Evolutionary conservation across 2,797 vertebrate genomes (phyloP).

Genomic region (Neomorphus geoffroyi): DNA sequence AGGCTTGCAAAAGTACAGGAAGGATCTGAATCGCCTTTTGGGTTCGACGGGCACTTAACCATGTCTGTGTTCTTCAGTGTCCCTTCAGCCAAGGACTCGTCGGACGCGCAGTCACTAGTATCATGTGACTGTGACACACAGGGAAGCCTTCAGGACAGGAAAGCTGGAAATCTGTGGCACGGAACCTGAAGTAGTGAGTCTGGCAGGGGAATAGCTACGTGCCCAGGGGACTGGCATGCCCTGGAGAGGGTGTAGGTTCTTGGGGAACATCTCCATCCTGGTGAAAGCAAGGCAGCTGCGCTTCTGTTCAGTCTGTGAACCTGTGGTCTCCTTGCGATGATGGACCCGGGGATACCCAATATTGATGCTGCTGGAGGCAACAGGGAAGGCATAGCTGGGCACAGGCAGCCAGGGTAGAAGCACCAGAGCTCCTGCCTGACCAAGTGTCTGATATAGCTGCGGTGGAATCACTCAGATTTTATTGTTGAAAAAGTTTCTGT

Average conservation of each 20-base stretch:
- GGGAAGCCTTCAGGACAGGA: neutral
- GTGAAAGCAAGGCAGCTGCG: neutral
- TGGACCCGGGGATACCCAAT: neutral
- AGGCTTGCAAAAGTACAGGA: neutral
- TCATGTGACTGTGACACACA: accelerated
- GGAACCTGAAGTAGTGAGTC: neutral
- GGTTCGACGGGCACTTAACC: neutral
- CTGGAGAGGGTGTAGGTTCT: neutral
- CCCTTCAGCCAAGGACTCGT: neutral
- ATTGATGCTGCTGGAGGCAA: neutral
- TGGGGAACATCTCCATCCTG: neutral
- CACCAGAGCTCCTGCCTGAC: neutral
- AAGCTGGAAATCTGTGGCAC: neutral
- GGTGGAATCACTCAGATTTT: neutral
- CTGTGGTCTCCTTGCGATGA: neutral
- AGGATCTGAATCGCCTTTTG: neutral
- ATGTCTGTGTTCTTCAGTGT: neutral
- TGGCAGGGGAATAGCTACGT: neutral
- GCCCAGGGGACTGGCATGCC: neutral
- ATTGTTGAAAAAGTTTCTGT: neutral
- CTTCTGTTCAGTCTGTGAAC: neutral
- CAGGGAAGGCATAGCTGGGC: neutral
- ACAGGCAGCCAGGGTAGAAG: neutral
- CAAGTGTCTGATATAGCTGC: neutral
- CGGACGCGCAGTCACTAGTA: neutral